These are phyloP conservation scores for Tauraco erythrolophus DNA, from an alignment of 2,113 vertebrate species.

Conservation along the genomic window DNA sequence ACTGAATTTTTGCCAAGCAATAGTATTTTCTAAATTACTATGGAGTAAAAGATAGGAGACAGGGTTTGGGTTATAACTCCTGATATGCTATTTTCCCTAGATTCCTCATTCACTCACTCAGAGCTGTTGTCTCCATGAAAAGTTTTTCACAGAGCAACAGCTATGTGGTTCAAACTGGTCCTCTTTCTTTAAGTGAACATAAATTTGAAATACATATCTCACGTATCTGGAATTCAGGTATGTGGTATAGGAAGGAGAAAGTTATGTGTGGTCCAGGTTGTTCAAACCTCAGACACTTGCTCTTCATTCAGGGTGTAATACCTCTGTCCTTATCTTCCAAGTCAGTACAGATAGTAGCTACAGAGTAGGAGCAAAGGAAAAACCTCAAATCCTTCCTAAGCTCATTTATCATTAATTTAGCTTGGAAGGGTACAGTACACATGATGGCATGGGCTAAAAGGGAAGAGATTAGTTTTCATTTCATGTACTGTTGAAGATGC, in stretches of 20 bases:
- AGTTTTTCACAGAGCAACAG: background rate
- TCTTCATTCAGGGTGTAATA: rapidly evolving
- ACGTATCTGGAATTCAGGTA: background rate
- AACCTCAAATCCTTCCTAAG: background rate
- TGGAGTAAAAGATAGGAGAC: background rate
- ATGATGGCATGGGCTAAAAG: background rate
- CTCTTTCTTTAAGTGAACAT: background rate
- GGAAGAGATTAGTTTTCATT: background rate
- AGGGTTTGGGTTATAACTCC: background rate
- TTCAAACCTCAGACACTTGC: background rate
- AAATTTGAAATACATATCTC: background rate
- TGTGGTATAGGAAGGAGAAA: background rate
- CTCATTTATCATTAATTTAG: background rate
- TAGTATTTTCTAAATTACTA: background rate
- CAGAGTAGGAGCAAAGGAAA: background rate
- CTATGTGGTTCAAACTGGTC: background rate
- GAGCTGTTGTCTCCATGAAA: background rate
- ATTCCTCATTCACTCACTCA: background rate
- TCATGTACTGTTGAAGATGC: background rate
- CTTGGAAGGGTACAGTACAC: background rate
- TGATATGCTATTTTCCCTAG: background rate
- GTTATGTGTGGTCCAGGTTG: too few relatives aligned
- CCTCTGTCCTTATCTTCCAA: background rate
- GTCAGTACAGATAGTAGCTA: rapidly evolving
- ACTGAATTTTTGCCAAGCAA: background rate